Conservation (phyloP, 2,113 vertebrate species). For the Crotalus horridus region DNA sequence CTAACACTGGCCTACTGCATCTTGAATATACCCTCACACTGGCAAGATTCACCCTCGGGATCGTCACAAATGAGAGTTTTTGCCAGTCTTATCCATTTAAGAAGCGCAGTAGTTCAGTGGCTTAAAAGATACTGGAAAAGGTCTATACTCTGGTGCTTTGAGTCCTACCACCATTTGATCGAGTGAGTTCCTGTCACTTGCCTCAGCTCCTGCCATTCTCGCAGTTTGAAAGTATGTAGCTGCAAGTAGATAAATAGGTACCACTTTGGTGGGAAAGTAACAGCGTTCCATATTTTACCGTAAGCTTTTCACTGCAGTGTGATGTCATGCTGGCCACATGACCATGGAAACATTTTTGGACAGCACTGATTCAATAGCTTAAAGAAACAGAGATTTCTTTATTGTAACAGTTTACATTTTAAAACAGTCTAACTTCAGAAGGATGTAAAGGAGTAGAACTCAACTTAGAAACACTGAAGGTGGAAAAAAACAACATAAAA, state of each 20-base stretch:
- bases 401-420: background rate
- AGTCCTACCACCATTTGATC: background rate
- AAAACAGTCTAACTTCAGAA: background rate
- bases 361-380: background rate
- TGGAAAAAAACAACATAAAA: background rate
- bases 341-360: background rate
- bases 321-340: background rate
- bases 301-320: background rate
- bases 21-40: background rate
- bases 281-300: background rate
- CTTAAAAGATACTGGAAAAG: background rate
- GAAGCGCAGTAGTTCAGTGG: background rate
- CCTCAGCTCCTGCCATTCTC: background rate
- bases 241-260: background rate
- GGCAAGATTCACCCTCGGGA: background rate
- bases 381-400: background rate
- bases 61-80: background rate
- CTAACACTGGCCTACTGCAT: background rate
- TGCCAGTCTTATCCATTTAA: slow-evolving; percentile 18
- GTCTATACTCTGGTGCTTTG: background rate
- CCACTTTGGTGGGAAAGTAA: background rate
- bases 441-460: slow-evolving; percentile 10
- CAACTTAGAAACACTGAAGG: background rate
- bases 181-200: background rate
- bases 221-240: background rate